Evolutionary conservation across 2,113 vertebrate genomes (phyloP).

Genomic region (Geothlypis trichas): DNA sequence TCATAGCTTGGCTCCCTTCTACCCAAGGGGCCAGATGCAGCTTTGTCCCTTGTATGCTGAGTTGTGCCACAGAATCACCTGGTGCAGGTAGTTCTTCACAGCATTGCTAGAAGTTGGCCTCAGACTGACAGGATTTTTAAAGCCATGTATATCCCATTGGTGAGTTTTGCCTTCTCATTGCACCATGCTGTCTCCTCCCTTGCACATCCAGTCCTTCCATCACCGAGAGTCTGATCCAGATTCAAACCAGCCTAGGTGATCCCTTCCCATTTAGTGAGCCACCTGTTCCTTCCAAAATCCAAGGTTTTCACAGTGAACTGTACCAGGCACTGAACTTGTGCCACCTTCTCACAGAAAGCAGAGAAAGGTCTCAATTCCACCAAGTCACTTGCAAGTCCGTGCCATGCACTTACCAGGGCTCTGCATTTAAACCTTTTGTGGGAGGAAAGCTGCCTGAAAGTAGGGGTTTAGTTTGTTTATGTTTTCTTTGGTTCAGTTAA

Average conservation of each 20-base stretch:
- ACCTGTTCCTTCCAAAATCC: background rate
- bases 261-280: background rate
- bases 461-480: background rate
- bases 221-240: background rate
- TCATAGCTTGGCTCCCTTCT: background rate
- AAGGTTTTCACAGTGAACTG: background rate
- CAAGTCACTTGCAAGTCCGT: background rate
- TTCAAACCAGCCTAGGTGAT: background rate
- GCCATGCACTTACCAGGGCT: background rate
- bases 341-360: background rate
- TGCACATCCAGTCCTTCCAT: background rate
- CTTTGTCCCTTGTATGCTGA: background rate
- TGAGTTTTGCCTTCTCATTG: background rate
- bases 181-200: background rate
- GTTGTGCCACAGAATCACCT: background rate
- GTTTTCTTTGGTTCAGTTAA: background rate
- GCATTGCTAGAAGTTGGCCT: background rate
- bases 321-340: background rate
- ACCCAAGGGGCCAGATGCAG: background rate
- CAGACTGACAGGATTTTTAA: background rate
- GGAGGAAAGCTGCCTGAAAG: background rate
- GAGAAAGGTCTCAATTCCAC: background rate
- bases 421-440: background rate
- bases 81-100: background rate
- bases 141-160: background rate